Conservation (phyloP, 2,113 vertebrate genomes). For the Carassius gibelio region DNA sequence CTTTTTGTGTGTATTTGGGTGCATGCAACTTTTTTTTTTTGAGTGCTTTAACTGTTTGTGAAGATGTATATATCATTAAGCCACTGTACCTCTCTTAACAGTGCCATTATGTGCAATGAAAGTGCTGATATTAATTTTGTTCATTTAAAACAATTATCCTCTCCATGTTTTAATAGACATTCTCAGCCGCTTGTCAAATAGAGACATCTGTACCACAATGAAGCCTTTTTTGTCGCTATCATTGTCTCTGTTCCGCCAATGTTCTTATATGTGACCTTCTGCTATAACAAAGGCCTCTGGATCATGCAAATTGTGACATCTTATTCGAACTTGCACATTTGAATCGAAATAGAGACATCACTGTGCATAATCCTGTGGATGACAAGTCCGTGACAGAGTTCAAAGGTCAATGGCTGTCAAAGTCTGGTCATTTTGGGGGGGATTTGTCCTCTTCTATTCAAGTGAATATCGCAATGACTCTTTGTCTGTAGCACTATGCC, state of each 20-base stretch:
- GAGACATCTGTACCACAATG: slow-evolving; percentile 35
- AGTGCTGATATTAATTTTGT: slow-evolving; percentile 38
- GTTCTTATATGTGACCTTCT: not conserved
- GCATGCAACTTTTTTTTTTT: slow-evolving; percentile 26
- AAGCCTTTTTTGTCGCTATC: slow-evolving; percentile 13
- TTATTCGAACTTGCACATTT: slow-evolving; percentile 20
- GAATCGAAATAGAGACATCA: slow-evolving; percentile 53
- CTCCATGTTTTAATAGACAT: slow-evolving; percentile 39
- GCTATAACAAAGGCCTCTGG: slow-evolving; percentile 8
- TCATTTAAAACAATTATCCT: slow-evolving; percentile 44
- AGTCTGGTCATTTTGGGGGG: slow-evolving; percentile 43
- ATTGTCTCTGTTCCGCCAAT: not conserved
- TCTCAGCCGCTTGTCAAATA: slow-evolving; percentile 35
- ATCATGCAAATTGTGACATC: not conserved
- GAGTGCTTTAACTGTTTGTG: slow-evolving; percentile 28
- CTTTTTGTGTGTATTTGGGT: slow-evolving; percentile 17
- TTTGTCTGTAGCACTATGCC: slow-evolving; percentile 49
- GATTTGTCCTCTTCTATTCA: slow-evolving; percentile 38
- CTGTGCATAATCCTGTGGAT: slow-evolving; percentile 35
- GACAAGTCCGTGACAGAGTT: slow-evolving; percentile 49
- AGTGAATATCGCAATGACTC: slow-evolving; percentile 34
- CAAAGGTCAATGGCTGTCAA: slow-evolving; percentile 50
- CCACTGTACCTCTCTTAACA: slow-evolving; percentile 36
- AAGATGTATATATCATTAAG: slow-evolving; percentile 16
- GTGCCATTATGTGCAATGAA: slow-evolving; percentile 35